A percentile compares a stretch with the other conserved stretches of the same genome.
These are phyloP conservation scores for Henricia sp. DNA, from an alignment of 53 echinoderm and acorn worm genomes.

Conservation along the genomic window DNA sequence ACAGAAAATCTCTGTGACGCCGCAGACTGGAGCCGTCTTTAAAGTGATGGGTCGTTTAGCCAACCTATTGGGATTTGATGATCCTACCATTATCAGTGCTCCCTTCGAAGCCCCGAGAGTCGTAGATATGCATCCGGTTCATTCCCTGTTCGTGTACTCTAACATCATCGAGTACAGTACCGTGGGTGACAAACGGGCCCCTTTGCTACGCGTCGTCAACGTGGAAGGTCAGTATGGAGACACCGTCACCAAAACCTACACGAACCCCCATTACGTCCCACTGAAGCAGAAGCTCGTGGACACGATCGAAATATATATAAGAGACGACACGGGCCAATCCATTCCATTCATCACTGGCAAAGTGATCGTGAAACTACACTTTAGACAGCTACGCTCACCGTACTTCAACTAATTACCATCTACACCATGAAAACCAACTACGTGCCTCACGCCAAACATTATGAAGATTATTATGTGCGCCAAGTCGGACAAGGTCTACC, in stretches of 20 bases:
- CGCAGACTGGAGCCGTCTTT: no score
- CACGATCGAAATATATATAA: neutral
- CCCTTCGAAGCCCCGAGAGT: neutral
- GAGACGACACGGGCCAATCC: no score
- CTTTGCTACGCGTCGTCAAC: constrained; percentile 65
- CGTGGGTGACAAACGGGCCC: constrained; percentile 48
- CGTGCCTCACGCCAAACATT: neutral
- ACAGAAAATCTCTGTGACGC: neutral
- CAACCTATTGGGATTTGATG: neutral
- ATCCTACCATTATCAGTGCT: neutral
- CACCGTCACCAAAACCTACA: neutral
- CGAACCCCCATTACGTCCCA: neutral
- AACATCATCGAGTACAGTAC: constrained; percentile 34
- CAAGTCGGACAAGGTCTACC: neutral
- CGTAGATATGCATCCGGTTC: constrained; percentile 18
- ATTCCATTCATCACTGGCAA: neutral
- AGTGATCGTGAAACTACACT: neutral
- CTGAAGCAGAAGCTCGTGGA: neutral
- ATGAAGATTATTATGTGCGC: neutral
- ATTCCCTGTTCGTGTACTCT: constrained; percentile 54
- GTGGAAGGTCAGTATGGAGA: constrained; percentile 32
- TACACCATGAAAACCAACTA: neutral
- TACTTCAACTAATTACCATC: neutral
- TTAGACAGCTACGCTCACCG: no score
- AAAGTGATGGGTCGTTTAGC: neutral